Evolutionary conservation across 1,140 invertebrate genomes (phyloP), one percentile per base, ranked within the genome.

Genomic region (Venturia canescens): DNA sequence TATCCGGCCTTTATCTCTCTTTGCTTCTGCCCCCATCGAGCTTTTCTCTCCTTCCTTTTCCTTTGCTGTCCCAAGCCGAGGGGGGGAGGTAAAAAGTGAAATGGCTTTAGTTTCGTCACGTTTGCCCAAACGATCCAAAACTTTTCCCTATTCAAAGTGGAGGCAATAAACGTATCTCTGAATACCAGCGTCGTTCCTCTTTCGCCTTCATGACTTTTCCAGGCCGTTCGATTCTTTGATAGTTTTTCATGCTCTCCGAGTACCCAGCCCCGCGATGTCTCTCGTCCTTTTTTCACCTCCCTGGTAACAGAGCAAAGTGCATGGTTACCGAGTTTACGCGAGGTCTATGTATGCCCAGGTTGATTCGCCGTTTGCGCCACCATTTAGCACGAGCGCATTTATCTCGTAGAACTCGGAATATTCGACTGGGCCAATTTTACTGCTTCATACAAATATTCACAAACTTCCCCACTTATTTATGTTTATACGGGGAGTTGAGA

Each of bases 61-160:
- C 9, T 23, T 57, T 18, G 5, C 21, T 23, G 1, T 57, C 4
- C n/a, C 4, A 63, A 26, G 1, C 4, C n/a, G 6, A 63, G 26
- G 1, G 23, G 23, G 60, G 23, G 27, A n/a, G 18, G 7, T 1
- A 53, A 77, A 77, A 76, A 34, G 31, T n/a, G 44, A 69, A 69
- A 77, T 77, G 75, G 57, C 16, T 77, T 63, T 66, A 77, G 75
- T 77, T 77, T 66, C 75, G 34, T 77, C 75, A 77, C 57, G 57
- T 77, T 77, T 77, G 57, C 21, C 27, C 75, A 77, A 77, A 77
- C 75, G 75, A 77, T 77, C 71, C 53, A 48, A 69, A 69, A 77
- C 57, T 77, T 77, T 77, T 77, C 15, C 18, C 26, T 77, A 77
- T 77, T 66, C 75, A 77, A 77, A 77, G 75, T 77, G 34, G 57